Evolutionary conservation across 2,797 vertebrate genomes (phyloP).

Genomic region (Pteronotus mesoamericanus): DNA sequence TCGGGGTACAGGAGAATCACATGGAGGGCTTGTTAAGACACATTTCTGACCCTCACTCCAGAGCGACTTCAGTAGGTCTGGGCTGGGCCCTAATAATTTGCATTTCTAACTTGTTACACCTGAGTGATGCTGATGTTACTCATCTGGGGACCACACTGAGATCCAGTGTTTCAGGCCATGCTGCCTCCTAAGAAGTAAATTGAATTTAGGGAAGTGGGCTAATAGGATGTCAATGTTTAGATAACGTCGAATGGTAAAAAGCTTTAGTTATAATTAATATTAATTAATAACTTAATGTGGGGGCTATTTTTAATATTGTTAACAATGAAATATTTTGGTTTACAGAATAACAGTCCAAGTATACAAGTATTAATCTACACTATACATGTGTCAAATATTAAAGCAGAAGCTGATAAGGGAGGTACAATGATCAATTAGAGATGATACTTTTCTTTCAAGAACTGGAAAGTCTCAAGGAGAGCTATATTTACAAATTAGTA

Average conservation of each 20-base stretch:
- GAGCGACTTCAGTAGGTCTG: not conserved
- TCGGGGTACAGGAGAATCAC: not conserved
- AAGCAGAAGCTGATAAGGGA: not conserved
- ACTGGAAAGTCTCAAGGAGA: slow-evolving; percentile 8
- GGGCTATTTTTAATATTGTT: not conserved
- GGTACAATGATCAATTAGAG: not conserved
- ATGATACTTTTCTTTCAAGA: not conserved
- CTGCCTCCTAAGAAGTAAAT: not conserved
- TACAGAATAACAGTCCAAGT: not conserved
- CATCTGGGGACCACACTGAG: not conserved
- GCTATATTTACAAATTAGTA: not conserved
- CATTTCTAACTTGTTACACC: not conserved
- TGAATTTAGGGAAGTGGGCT: not conserved
- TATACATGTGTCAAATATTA: not conserved
- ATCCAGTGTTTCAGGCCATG: not conserved
- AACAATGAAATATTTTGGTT: not conserved
- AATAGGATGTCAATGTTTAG: not conserved
- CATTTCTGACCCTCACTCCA: not conserved
- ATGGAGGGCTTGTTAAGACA: not conserved
- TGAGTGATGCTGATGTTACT: not conserved
- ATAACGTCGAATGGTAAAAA: not conserved
- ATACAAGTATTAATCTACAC: not conserved
- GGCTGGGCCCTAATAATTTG: not conserved
- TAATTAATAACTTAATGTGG: not conserved
- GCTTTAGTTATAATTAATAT: not conserved